A percentile compares a stretch with the other conserved stretches of the same genome.
Conservation (phyloP, 2,113 vertebrate species). For the Scytalopus superciliaris region DNA sequence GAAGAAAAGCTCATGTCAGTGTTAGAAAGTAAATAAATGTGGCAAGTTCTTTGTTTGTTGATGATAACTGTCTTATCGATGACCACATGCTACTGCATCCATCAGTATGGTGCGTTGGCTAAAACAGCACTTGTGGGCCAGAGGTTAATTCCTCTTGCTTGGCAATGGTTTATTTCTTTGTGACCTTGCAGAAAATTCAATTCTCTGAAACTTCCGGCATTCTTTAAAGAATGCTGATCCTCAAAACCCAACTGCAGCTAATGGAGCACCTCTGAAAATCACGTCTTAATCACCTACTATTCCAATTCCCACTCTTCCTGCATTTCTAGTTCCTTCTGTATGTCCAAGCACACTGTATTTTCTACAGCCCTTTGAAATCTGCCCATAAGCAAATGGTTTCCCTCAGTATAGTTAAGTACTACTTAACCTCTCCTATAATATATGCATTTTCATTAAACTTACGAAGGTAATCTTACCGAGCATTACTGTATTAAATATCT, state of each 20-base stretch:
- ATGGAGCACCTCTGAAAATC: neutral
- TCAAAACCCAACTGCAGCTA: neutral
- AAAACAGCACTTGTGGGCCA: neutral
- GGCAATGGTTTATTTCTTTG: neutral
- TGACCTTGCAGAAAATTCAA: neutral
- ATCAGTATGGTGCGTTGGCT: neutral
- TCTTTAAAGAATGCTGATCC: neutral
- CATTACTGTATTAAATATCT: constrained; percentile 46
- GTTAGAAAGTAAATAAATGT: neutral
- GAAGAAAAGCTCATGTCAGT: neutral
- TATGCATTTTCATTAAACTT: neutral
- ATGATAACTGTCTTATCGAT: neutral
- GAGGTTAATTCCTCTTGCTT: neutral
- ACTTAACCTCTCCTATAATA: neutral
- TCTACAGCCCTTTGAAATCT: neutral
- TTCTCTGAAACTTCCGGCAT: neutral
- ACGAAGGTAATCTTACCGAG: neutral
- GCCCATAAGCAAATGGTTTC: neutral
- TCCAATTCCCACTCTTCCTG: neutral
- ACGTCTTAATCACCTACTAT: neutral
- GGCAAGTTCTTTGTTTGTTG: neutral
- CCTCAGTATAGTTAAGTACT: neutral
- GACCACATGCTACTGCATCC: neutral
- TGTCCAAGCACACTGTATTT: neutral
- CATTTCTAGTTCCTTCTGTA: neutral